Percentiles rank a stretch among this genome's conserved stretches.
phyloP scores from a whole-genome alignment of 2,888 invertebrate species.

The Sabatieria punctata region DNA sequence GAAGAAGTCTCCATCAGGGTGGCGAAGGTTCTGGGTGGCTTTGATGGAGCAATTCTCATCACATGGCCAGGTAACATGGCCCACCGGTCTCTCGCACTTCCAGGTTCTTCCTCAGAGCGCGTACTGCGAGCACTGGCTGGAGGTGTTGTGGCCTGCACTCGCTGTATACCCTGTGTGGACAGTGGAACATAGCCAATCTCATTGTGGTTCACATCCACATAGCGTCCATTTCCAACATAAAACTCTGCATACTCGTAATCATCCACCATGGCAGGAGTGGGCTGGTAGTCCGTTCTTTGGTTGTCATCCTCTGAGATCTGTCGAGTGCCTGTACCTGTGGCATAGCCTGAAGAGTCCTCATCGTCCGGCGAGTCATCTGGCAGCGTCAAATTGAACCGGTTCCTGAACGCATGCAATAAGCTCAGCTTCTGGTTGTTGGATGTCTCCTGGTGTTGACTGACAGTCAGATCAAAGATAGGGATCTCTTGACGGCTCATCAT shows the following conservation, averaged over 20 bases:
- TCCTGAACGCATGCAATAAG: neutral
- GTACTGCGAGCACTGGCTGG: neutral
- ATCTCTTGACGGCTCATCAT: neutral
- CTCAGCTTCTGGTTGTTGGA: neutral
- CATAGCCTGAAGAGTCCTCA: neutral
- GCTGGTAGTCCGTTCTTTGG: slow-evolving; percentile 3
- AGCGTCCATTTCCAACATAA: slow-evolving; percentile 16
- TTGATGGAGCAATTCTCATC: neutral
- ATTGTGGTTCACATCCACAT: slow-evolving; percentile 29
- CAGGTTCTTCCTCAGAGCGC: neutral
- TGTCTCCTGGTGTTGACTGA: no score
- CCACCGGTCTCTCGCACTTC: neutral
- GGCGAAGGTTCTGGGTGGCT: slow-evolving; percentile 10
- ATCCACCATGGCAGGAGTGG: neutral
- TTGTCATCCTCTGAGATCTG: neutral
- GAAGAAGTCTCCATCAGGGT: neutral
- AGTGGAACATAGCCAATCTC: slow-evolving; percentile 21
- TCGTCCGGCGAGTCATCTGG: neutral
- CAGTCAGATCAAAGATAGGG: slow-evolving; percentile 1
- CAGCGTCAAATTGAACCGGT: neutral
- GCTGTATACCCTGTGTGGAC: slow-evolving; percentile 13
- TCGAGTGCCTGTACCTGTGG: neutral
- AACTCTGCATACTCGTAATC: slow-evolving; percentile 17
- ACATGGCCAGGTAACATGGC: neutral
- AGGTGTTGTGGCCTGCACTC: slow-evolving; percentile 2